Conservation (phyloP, 2,888 invertebrate species). For the Halocaridina rubra region DNA sequence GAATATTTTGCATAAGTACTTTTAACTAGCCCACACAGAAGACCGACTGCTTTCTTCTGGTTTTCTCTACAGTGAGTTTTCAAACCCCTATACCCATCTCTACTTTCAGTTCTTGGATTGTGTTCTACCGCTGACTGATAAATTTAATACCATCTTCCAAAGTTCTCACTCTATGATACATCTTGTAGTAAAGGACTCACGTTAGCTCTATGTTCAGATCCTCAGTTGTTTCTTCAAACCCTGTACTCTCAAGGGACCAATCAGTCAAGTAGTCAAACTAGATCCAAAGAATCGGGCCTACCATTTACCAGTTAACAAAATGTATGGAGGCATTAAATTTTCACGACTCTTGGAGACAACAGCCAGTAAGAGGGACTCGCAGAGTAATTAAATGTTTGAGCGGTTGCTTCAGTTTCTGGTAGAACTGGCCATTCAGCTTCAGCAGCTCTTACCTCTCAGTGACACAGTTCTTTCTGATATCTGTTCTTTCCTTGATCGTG, state of each 20-base stretch:
- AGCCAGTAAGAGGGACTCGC: slow-evolving; percentile 14
- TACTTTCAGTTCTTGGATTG: neutral
- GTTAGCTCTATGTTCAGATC: slow-evolving; percentile 15
- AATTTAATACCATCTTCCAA: neutral
- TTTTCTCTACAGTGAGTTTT: neutral
- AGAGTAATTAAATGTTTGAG: slow-evolving; percentile 11
- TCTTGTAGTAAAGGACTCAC: neutral
- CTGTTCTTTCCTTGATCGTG: no score
- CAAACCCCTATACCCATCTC: neutral
- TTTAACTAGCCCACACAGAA: neutral
- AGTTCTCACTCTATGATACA: neutral
- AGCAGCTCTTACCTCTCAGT: slow-evolving; percentile 41
- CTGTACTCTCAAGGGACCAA: slow-evolving; percentile 22
- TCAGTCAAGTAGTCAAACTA: slow-evolving; percentile 26
- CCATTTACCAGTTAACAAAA: slow-evolving; percentile 27
- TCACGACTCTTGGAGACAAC: slow-evolving; percentile 16
- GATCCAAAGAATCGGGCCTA: slow-evolving; percentile 20
- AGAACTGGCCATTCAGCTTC: slow-evolving; percentile 18
- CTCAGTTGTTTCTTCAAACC: slow-evolving; percentile 17
- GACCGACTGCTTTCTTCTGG: neutral
- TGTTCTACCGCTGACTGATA: neutral
- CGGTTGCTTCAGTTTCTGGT: slow-evolving; percentile 23
- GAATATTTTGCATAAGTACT: neutral
- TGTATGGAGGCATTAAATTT: slow-evolving; percentile 32
- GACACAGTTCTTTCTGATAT: no score